Percentiles rank a stretch among this genome's conserved stretches.
Conservation (phyloP, 2,888 invertebrate species). For the Dicranocentrus wangi region DNA sequence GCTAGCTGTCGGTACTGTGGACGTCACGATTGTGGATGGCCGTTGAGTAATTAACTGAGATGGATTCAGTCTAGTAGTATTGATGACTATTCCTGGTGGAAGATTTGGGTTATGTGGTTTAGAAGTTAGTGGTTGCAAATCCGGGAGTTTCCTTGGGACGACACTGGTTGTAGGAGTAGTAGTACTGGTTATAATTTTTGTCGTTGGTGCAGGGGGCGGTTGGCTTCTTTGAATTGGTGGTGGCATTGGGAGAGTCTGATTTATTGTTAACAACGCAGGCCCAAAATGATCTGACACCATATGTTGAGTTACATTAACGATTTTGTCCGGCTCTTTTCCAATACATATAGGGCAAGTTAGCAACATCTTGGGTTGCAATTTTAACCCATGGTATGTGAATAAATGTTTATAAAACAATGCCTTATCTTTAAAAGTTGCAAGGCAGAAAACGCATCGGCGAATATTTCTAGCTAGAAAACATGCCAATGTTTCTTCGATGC, state of each 20-base stretch:
- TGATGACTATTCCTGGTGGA: slow-evolving; percentile 18
- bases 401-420: neutral
- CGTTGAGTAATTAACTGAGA: no score
- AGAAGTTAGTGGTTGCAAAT: neutral
- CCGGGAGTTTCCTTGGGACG: neutral
- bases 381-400: neutral
- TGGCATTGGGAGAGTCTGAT: slow-evolving; percentile 12
- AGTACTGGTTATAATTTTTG: neutral
- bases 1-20: neutral
- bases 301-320: slow-evolving; percentile 6
- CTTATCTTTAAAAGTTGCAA: neutral
- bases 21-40: neutral
- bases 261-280: neutral
- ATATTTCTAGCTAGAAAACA: slow-evolving; percentile 1
- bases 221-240: neutral
- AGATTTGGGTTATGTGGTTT: neutral
- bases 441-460: slow-evolving; percentile 22
- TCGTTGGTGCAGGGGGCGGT: neutral
- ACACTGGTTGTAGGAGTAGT: neutral
- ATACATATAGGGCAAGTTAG: slow-evolving; percentile 7
- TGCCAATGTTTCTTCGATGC: neutral
- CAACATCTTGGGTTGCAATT: neutral
- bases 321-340: neutral
- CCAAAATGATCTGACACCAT: slow-evolving; percentile 15
- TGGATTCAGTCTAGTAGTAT: slow-evolving; percentile 16